Percentiles rank a stretch among this genome's conserved stretches.
These are phyloP conservation scores for Cinclus cinclus DNA, from an alignment of 2,113 vertebrate species.

Conservation along the genomic window DNA sequence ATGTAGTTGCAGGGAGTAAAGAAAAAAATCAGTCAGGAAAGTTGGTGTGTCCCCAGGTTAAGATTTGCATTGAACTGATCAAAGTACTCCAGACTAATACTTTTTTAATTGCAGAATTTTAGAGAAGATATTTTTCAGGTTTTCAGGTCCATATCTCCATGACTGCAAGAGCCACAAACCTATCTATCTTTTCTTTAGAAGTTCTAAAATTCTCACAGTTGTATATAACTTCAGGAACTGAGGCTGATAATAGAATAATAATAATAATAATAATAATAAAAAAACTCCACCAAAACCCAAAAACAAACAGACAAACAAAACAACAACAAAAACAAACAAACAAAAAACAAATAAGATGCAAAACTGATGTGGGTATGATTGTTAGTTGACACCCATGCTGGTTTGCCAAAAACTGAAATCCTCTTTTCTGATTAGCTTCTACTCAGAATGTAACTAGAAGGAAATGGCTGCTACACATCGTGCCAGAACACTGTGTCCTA, in stretches of 20 bases:
- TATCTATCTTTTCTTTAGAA: neutral
- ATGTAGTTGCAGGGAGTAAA: neutral
- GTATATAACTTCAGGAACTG: neutral
- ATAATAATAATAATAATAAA: too few relatives aligned
- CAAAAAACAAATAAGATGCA: neutral
- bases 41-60: neutral
- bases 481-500: neutral
- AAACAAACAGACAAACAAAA: too few relatives aligned
- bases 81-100: neutral
- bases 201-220: neutral
- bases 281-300: too few relatives aligned
- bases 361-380: neutral
- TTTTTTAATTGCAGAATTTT: neutral
- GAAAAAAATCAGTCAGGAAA: neutral
- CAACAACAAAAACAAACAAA: too few relatives aligned
- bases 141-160: neutral
- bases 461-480: neutral
- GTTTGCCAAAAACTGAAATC: neutral
- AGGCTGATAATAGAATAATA: neutral
- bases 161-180: neutral
- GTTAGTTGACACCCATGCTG: neutral
- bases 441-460: neutral
- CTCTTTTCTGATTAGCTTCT: neutral
- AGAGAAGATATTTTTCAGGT: neutral
- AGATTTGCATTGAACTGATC: neutral